phyloP scores from a whole-genome alignment of 35 echinoderm and acorn worm genomes.

The Eucidaris tribuloides region DNA sequence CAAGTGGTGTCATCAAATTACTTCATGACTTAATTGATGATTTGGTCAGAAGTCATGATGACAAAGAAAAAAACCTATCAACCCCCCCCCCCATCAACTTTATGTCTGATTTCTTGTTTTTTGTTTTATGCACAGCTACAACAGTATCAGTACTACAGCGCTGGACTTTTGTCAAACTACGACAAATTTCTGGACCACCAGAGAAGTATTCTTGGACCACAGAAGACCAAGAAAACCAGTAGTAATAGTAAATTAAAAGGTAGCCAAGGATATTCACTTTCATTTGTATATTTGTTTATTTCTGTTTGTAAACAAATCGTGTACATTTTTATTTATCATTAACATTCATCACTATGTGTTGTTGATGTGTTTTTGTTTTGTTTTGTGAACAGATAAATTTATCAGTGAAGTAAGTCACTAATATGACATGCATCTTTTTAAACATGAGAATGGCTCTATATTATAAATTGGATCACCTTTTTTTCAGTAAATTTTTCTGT shows the following conservation, averaged over 20 bases:
- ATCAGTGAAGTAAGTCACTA: too few species aligned
- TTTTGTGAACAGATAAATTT: too few species aligned
- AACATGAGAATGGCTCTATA: too few species aligned
- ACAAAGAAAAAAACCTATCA: too few species aligned
- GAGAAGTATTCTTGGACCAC: constrained; percentile 72
- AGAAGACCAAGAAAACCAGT: constrained; percentile 53
- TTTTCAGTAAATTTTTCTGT: too few species aligned
- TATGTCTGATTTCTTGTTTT: neutral
- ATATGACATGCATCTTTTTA: too few species aligned
- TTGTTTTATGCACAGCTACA: constrained; percentile 49
- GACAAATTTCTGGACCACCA: constrained; percentile 95
- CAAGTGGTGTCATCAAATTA: too few species aligned
- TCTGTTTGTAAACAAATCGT: neutral
- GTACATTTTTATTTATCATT: neutral
- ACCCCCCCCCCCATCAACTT: neutral
- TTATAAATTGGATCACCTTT: too few species aligned
- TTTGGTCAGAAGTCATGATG: too few species aligned
- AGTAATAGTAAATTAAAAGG: constrained; percentile 60
- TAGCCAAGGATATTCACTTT: neutral
- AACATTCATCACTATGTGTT: too few species aligned
- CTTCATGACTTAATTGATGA: too few species aligned
- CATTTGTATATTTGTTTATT: neutral
- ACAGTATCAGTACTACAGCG: constrained; percentile 94
- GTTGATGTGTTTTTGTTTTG: too few species aligned
- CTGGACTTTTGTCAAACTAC: constrained; percentile 85